Evolutionary conservation across 2,888 invertebrate species (phyloP).

Genomic region (Amphipyra berbera): DNA sequence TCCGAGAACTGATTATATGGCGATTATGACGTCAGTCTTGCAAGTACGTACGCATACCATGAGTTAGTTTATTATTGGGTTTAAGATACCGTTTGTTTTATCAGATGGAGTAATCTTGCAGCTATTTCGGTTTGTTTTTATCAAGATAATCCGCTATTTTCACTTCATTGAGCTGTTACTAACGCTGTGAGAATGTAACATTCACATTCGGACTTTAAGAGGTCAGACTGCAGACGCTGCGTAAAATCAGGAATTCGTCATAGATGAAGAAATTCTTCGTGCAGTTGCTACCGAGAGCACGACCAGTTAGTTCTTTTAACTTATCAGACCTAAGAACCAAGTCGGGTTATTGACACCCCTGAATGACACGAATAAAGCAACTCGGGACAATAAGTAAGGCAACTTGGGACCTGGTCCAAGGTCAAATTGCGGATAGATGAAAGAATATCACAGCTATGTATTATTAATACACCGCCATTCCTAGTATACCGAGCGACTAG

Average conservation of each 20-base stretch:
- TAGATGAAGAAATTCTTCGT: neutral
- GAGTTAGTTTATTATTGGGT: slow-evolving; percentile 51
- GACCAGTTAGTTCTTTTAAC: too few relatives aligned
- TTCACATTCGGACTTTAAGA: too few relatives aligned
- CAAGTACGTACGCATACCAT: slow-evolving; percentile 31
- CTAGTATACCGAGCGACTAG: too few relatives aligned
- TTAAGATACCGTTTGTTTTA: slow-evolving; percentile 52
- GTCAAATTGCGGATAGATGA: too few relatives aligned
- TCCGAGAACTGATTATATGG: slow-evolving; percentile 27
- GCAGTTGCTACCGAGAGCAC: too few relatives aligned
- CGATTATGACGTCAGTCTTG: slow-evolving; percentile 31
- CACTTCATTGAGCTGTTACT: slow-evolving; percentile 24
- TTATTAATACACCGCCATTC: too few relatives aligned
- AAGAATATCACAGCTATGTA: too few relatives aligned
- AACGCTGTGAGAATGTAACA: slow-evolving; percentile 23
- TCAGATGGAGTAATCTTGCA: slow-evolving; percentile 48
- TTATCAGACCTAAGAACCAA: too few relatives aligned
- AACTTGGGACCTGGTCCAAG: too few relatives aligned
- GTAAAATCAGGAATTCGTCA: neutral
- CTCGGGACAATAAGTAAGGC: too few relatives aligned
- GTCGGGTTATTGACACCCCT: too few relatives aligned
- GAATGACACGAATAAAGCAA: too few relatives aligned
- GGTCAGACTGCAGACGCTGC: neutral
- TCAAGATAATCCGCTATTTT: slow-evolving; percentile 37
- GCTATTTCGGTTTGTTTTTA: slow-evolving; percentile 48